Base-by-base conservation (phyloP, 2,797 vertebrate species). In the Hoplostethus atlanticus region DNA sequence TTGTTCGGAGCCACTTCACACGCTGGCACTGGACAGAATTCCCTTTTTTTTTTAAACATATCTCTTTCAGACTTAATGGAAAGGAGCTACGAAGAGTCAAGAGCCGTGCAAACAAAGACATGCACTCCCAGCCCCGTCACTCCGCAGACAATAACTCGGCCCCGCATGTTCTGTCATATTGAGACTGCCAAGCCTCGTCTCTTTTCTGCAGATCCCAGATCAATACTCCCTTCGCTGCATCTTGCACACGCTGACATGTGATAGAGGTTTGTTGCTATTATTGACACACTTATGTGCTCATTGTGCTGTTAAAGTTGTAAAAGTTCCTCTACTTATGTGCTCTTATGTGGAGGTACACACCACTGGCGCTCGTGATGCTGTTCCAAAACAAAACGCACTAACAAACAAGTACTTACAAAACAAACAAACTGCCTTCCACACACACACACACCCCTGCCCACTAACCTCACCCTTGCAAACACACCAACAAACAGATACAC, bases 261-360 rank as follows among this genome's bases (percentile, higher is more conserved):
- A 30, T 58, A 48, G 17, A 21, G 71, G 6, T 68, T 16, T 16
- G 34, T 50, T 52, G 76, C 42, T 51, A 50, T 59, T 73, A 56
- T 64, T 50, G 67, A 59, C 59, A 15, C 66, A 61, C 66, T 66
- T 50, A 58, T 52, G 10, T 30, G 46, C 57, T 58, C 17, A 30
- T 34, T 4, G 53, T 42, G 54, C 59, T 46, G 28, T 9, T 56
- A 56, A 11, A 28, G 12, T 42, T 53, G 61, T 57, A 31, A 68
- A 67, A 25, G 38, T 68, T 71, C 7, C 73, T 28, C 40, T 34
- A 63, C 30, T 36, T 17, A 42, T 1, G 4, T 44, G 10, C 15
- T 63, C 10, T 50, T 11, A 51, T 40, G 17, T 17, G 38, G 53
- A 63, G 9, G 56, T 28, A 3, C 28, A 28, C 28, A 28, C 2